Evolutionary conservation across 2,888 invertebrate species (phyloP), one percentile per base, ranked within the genome.

Genomic region (Spisula subtruncata): DNA sequence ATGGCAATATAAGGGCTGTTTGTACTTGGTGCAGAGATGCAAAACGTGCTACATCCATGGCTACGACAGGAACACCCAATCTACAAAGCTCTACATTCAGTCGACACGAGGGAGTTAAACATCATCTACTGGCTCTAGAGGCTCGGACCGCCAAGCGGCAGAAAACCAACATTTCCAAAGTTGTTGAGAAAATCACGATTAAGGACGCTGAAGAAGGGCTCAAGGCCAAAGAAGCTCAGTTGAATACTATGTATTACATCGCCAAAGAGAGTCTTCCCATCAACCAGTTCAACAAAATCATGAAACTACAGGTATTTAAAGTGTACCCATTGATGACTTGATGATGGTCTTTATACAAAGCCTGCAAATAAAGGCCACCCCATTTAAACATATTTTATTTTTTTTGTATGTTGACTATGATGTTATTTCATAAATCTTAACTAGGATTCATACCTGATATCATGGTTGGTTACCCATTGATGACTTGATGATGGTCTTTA

Each of bases 201-300:
- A 29, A 25, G 29, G 29, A 75, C 29, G 75, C 1, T 5, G 14
- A 25, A 12, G 75, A 75, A 32, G n/a, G 75, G 18, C 29, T 5
- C 29, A 32, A 25, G 35, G 35, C 60, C 29, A 83, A 83, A 54
- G 83, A 54, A 5, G 60, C 60, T 1, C 83, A 83, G 32, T 54
- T 83, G 1, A 83, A 83, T 51, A 83, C 60, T 25, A 48, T 83
- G 60, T 83, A 83, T 20, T 83, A 83, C 29, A 60, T 83, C 0
- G 56, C 60, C 18, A 83, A 83, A 83, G 83, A 51, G 29, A 32
- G 83, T 56, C 83, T 29, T 10, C 60, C 83, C 20, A 20, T 83
- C 0, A 83, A 6, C 25, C 83, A 83, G 35, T 51, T 56, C 83
- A 51, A 83, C 83, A 48, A 48, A 48, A 48, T 48, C 48, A 5